phyloP scores from a whole-genome alignment of 2,888 invertebrate genomes.

The Coremacera marginata region DNA sequence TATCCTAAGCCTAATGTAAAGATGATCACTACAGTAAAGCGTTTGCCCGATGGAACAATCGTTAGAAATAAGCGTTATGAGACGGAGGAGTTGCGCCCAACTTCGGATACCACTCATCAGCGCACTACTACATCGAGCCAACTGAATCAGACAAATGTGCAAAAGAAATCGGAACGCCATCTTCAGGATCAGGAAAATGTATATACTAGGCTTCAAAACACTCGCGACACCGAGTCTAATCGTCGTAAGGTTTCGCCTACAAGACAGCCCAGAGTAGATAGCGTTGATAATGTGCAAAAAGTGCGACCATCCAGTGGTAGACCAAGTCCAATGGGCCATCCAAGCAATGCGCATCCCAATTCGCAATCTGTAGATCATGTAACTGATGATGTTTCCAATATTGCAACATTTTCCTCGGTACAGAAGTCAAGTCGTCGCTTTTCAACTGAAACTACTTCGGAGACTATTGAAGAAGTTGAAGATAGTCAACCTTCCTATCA shows the following conservation, averaged over 20 bases:
- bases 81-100: constrained; percentile 67
- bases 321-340: constrained; percentile 32
- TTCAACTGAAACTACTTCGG: constrained; percentile 65
- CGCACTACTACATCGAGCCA: constrained; percentile 44
- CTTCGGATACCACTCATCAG: constrained; percentile 49
- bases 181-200: constrained; percentile 48
- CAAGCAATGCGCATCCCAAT: constrained; percentile 37
- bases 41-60: constrained; percentile 76
- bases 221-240: constrained; percentile 38
- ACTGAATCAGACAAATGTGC: constrained; percentile 45
- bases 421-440: constrained; percentile 65
- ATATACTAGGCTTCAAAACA: constrained; percentile 45
- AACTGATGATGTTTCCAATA: constrained; percentile 52
- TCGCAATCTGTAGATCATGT: constrained; percentile 34
- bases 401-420: constrained; percentile 59
- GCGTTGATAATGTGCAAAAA: constrained; percentile 60
- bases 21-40: constrained; percentile 77
- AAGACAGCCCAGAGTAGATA: constrained; percentile 51
- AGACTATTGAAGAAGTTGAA: constrained; percentile 58
- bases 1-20: constrained; percentile 77
- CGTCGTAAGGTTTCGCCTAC: constrained; percentile 24
- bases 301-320: constrained; percentile 37
- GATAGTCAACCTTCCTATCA: constrained; percentile 46
- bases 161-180: constrained; percentile 42
- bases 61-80: constrained; percentile 79